These are phyloP conservation scores for Habropoda laboriosa DNA, from an alignment of 1,140 invertebrate species.

Conservation along the genomic window DNA sequence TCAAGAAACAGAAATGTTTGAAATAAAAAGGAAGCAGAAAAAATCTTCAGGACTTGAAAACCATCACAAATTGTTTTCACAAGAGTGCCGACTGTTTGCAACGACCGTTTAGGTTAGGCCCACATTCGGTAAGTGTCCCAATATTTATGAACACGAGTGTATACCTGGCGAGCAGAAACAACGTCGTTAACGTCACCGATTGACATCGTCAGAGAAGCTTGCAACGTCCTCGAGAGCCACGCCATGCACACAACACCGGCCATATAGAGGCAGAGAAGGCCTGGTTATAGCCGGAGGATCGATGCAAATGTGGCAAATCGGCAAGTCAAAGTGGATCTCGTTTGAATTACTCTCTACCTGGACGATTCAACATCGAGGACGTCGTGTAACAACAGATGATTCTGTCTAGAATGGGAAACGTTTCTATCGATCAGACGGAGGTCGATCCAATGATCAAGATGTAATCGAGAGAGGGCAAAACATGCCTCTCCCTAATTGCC, in stretches of 20 bases:
- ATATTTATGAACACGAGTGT: too few relatives aligned
- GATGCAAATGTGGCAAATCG: conserved; percentile 28
- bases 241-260: background rate
- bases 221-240: conserved; percentile 6
- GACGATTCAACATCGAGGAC: background rate
- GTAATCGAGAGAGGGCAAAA: background rate
- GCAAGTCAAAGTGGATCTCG: conserved; percentile 5
- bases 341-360: background rate
- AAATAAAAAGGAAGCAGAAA: too few relatives aligned
- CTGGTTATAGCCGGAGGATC: background rate
- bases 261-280: conserved; percentile 9
- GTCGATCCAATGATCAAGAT: conserved; percentile 3
- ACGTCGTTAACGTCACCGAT: conserved; percentile 12
- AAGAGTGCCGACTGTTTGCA: too few relatives aligned
- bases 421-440: background rate
- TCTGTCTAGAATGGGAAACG: background rate
- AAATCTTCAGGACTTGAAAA: too few relatives aligned
- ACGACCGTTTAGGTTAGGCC: too few relatives aligned
- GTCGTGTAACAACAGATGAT: background rate
- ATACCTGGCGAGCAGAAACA: conserved; percentile 1
- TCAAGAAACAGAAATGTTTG: too few relatives aligned
- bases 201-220: conserved; percentile 33
- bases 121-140: too few relatives aligned
- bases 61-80: too few relatives aligned
- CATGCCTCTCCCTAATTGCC: background rate